Evolutionary conservation across 2,888 invertebrate genomes (phyloP), one percentile per base, ranked within the genome.

Genomic region (Campoletis raptor): DNA sequence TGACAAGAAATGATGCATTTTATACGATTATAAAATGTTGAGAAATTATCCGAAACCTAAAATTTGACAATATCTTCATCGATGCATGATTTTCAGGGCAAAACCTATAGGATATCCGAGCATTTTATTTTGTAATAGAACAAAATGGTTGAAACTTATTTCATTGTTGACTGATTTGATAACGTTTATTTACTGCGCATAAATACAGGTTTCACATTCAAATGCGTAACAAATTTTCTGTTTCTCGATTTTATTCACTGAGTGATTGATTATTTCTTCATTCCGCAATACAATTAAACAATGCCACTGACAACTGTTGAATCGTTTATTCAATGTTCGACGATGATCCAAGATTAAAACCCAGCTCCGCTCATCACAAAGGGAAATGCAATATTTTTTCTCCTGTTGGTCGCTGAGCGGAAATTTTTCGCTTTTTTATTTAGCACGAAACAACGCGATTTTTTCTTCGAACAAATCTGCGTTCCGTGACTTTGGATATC

Each of bases 261-360:
- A 30, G 36, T n/a, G 24, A 54, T 57, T 36, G 8, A 42, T 36
- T 57, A 18, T 21, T 15, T 48, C 0, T 15, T 73, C 54, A 1
- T 8, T n/a, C n/a, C 45, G 57, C 21, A 18, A 2, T 30, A 30
- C 79, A 79, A 70, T 57, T 45, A 70, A 48, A 36, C 36, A 70
- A 42, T 79, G 15, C 18, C 42, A 57, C 42, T 30, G 61, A 36
- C 45, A 64, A 36, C 37, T 7, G 30, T 30, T 45, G 24, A n/a
- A 45, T 80, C 21, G 48, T 15, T 66, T 64, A 72, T 64, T 72
- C 40, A 64, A 61, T 45, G 72, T 24, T 18, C 5, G 52, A 81
- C 21, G 54, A 52, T 72, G 24, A 36, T 70, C 30, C 54, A 80
- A 48, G 72, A 72, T 73, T 73, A 37, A 48, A 52, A 73, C n/a